phyloP scores from a whole-genome alignment of 1,140 invertebrate genomes.

The Adelges cooleyi region DNA sequence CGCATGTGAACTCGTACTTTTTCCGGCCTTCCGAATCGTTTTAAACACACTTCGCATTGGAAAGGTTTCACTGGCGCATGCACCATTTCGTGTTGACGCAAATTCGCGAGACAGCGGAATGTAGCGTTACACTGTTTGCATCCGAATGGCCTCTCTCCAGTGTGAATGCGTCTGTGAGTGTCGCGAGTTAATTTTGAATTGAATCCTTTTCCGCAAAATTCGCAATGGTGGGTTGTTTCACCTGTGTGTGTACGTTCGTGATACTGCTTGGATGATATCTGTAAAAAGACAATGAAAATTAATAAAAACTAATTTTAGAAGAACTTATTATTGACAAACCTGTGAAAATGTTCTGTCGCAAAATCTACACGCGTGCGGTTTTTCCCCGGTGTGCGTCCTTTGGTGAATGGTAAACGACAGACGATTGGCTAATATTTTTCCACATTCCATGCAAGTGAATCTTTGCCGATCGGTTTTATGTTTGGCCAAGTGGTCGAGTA shows the following conservation, averaged over 20 bases:
- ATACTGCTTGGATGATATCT: conserved; percentile 48
- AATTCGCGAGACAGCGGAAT: conserved; percentile 17
- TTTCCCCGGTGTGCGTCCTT: conserved; percentile 48
- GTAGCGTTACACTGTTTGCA: conserved; percentile 25
- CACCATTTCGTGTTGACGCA: conserved; percentile 25
- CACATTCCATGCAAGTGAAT: conserved; percentile 27
- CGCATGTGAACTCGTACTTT: conserved; percentile 45
- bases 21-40: conserved; percentile 38
- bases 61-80: conserved; percentile 22
- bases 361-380: conserved; percentile 47
- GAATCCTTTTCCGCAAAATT: conserved; percentile 39
- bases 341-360: conserved; percentile 52
- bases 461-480: conserved; percentile 7
- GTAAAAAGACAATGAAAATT: background rate
- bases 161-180: conserved; percentile 25
- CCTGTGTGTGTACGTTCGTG: conserved; percentile 42
- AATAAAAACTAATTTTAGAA: too few relatives aligned
- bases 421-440: conserved; percentile 14
- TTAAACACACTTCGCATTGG: conserved; percentile 14
- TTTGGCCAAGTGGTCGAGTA: conserved; percentile 26
- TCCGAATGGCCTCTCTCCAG: conserved; percentile 24
- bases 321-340: too few relatives aligned
- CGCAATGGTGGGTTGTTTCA: conserved; percentile 40
- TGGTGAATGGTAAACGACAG: conserved; percentile 36
- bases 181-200: conserved; percentile 28